Percentiles rank a stretch among this genome's conserved stretches.
phyloP scores from a whole-genome alignment of 2,797 vertebrate genomes.

The Diglossa cyanea region DNA sequence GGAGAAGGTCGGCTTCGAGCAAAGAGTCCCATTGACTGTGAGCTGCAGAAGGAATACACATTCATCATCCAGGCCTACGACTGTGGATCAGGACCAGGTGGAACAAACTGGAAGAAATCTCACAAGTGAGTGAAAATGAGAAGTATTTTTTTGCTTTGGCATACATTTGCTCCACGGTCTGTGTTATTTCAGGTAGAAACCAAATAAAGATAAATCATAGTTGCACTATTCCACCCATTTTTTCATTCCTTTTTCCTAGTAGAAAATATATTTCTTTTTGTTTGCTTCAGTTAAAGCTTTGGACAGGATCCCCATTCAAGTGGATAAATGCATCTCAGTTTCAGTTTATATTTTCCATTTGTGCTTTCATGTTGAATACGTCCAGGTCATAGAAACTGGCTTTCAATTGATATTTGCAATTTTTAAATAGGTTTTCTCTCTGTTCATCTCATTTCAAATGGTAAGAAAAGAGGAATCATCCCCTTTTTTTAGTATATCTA shows the following conservation, averaged over 20 bases:
- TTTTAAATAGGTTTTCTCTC: not conserved
- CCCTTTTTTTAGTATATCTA: not conserved
- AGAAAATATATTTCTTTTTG: not conserved
- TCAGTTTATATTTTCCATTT: not conserved
- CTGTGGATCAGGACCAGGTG: constrained; percentile 85
- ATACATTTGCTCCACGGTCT: not conserved
- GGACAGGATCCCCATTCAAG: not conserved
- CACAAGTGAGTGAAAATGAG: constrained; percentile 87
- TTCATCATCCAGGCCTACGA: constrained; percentile 97
- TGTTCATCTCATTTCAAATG: not conserved
- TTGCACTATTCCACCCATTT: not conserved
- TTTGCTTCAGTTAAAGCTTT: not conserved
- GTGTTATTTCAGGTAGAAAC: not conserved
- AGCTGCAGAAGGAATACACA: constrained; percentile 93
- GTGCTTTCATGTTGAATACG: not conserved
- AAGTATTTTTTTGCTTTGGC: not conserved
- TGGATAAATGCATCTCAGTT: not conserved
- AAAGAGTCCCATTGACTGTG: constrained; percentile 89
- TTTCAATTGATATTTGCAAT: not conserved
- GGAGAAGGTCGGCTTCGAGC: constrained; percentile 91
- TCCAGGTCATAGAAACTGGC: not conserved
- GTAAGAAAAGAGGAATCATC: not conserved
- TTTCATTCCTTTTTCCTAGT: not conserved
- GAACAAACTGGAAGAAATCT: constrained; percentile 90
- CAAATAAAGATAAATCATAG: not conserved